Percentiles rank a stretch among this genome's conserved stretches.
Evolutionary conservation across 2,888 invertebrate species (phyloP).

Genomic region (Nephrocerus scutellatus): DNA sequence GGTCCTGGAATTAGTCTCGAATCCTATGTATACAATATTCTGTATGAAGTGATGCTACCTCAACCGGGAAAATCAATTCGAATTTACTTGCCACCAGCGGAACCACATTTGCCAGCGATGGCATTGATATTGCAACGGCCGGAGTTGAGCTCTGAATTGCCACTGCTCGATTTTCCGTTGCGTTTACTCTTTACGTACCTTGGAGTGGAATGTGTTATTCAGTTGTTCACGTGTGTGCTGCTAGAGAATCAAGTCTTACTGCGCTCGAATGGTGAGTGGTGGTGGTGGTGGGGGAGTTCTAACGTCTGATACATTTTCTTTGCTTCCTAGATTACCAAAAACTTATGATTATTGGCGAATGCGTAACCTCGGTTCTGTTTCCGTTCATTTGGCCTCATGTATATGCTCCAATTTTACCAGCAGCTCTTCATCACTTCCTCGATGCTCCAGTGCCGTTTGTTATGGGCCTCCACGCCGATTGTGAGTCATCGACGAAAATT

Average conservation of each 20-base stretch:
- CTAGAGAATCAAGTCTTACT: conserved; percentile 95
- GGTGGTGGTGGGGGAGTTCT: background rate
- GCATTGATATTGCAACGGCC: conserved; percentile 69
- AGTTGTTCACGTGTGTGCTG: conserved; percentile 88
- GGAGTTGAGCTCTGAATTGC: conserved; percentile 73
- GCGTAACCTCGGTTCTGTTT: conserved; percentile 79
- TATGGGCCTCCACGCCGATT: conserved; percentile 77
- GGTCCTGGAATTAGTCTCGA: conserved; percentile 76
- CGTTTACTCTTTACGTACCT: conserved; percentile 81
- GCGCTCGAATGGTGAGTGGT: conserved; percentile 70
- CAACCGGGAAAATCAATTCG: conserved; percentile 80
- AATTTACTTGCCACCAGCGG: conserved; percentile 63
- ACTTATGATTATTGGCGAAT: conserved; percentile 94
- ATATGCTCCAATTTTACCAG: conserved; percentile 96
- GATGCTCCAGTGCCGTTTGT: conserved; percentile 99
- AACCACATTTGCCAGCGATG: conserved; percentile 61
- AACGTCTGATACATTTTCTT: background rate
- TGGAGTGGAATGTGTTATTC: conserved; percentile 86
- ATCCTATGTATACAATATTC: conserved; percentile 89
- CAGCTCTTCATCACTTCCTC: conserved; percentile 88
- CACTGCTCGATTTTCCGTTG: conserved; percentile 88
- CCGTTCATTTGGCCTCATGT: conserved; percentile 99
- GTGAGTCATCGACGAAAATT: conserved; percentile 57
- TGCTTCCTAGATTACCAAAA: conserved; percentile 77
- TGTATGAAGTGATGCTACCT: conserved; percentile 90